phyloP scores from a whole-genome alignment of 2,797 vertebrate genomes.

The Pipistrellus pipistrellus region DNA sequence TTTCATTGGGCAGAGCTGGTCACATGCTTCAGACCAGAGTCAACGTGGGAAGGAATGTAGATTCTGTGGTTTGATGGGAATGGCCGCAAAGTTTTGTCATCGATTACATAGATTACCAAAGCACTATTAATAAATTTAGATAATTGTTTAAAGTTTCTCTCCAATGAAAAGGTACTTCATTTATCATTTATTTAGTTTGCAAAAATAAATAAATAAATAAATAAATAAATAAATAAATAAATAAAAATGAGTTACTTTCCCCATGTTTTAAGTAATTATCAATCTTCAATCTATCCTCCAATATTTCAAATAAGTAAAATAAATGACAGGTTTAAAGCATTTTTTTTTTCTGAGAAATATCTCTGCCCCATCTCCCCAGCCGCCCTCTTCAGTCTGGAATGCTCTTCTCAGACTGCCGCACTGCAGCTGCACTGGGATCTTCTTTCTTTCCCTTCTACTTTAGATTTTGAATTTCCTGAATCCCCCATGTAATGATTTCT shows the following conservation, averaged over 20 bases:
- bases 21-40: neutral
- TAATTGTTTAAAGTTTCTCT: neutral
- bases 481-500: neutral
- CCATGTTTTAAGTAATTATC: neutral
- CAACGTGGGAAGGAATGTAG: neutral
- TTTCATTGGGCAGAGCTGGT: neutral
- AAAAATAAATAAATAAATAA: neutral
- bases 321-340: neutral
- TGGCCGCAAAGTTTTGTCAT: neutral
- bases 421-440: neutral
- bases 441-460: neutral
- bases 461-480: neutral
- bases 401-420: neutral
- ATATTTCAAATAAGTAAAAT: neutral
- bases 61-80: neutral
- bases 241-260: neutral
- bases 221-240: too few relatives aligned
- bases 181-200: neutral
- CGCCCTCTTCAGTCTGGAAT: neutral
- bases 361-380: neutral
- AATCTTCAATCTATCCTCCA: neutral
- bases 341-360: neutral
- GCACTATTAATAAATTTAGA: neutral
- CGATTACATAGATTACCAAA: neutral
- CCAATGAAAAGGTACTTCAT: neutral